Conservation (phyloP, 2,888 invertebrate genomes). For the Brachyptera risi region DNA sequence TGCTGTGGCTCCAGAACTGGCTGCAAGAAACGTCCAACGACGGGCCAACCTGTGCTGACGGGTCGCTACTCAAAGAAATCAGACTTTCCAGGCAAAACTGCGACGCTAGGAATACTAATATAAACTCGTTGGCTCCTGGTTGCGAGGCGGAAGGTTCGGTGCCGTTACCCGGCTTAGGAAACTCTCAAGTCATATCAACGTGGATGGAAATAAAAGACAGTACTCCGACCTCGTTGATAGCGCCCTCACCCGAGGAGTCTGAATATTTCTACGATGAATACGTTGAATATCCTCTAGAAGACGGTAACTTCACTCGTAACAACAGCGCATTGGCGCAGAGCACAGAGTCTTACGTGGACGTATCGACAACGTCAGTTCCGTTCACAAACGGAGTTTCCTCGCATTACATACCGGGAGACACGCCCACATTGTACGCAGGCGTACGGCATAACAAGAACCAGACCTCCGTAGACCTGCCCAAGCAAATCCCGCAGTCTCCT, state of each 20-base stretch:
- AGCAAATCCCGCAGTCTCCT: slow-evolving; percentile 40
- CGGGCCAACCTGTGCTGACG: slow-evolving; percentile 76
- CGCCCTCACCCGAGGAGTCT: slow-evolving; percentile 68
- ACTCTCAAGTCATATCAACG: slow-evolving; percentile 55
- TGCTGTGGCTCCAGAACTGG: slow-evolving; percentile 82
- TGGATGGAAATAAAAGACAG: slow-evolving; percentile 52
- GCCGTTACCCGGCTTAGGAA: slow-evolving; percentile 40
- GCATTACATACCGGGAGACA: slow-evolving; percentile 53
- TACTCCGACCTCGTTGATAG: slow-evolving; percentile 38
- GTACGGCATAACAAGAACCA: slow-evolving; percentile 41
- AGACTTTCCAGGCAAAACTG: slow-evolving; percentile 69
- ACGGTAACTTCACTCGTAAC: slow-evolving; percentile 49
- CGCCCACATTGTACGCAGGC: slow-evolving; percentile 58
- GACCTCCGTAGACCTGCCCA: slow-evolving; percentile 28
- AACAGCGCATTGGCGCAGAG: slow-evolving; percentile 26
- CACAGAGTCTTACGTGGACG: slow-evolving; percentile 8
- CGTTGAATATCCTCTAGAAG: slow-evolving; percentile 58
- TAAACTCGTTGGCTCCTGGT: slow-evolving; percentile 53
- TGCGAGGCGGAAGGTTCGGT: slow-evolving; percentile 58
- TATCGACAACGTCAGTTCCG: slow-evolving; percentile 4
- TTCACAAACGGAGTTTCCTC: slow-evolving; percentile 22
- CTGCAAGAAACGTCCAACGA: slow-evolving; percentile 57
- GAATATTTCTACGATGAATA: slow-evolving; percentile 83
- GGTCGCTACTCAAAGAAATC: slow-evolving; percentile 68
- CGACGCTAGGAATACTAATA: slow-evolving; percentile 42